Percentiles rank a stretch among this genome's conserved stretches.
These are phyloP conservation scores for Neogale vison DNA, from an alignment of 2,113 vertebrate species.

Conservation along the genomic window DNA sequence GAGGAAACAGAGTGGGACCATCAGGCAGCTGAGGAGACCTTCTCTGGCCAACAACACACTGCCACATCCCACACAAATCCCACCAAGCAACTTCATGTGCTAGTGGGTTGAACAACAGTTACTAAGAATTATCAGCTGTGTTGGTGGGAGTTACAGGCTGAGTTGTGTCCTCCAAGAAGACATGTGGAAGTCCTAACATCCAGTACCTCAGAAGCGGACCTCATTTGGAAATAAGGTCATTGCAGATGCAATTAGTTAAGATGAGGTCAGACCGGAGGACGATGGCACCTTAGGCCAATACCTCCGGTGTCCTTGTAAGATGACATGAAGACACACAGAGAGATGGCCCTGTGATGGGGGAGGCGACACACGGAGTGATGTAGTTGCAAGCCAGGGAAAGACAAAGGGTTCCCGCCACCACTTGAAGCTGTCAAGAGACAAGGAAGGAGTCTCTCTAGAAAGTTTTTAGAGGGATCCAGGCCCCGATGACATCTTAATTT, in stretches of 20 bases:
- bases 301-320: not conserved
- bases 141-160: not conserved
- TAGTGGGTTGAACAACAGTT: not conserved
- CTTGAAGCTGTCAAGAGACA: not conserved
- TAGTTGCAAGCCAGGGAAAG: no score
- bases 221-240: not conserved
- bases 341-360: not conserved
- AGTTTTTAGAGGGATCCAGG: not conserved
- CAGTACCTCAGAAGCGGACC: not conserved
- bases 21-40: not conserved
- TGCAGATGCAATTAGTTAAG: not conserved
- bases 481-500: rapidly evolving
- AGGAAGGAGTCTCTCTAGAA: not conserved
- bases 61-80: not conserved
- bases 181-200: not conserved
- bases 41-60: no score
- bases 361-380: not conserved
- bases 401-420: not conserved
- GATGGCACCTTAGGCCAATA: not conserved
- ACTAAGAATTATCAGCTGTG: not conserved
- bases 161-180: not conserved
- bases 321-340: not conserved
- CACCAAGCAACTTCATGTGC: not conserved
- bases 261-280: not conserved
- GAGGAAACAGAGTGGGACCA: not conserved